Percentiles rank a stretch among this genome's conserved stretches.
These are phyloP conservation scores for Acleris cristana DNA, from an alignment of 2,888 invertebrate species.

Conservation along the genomic window DNA sequence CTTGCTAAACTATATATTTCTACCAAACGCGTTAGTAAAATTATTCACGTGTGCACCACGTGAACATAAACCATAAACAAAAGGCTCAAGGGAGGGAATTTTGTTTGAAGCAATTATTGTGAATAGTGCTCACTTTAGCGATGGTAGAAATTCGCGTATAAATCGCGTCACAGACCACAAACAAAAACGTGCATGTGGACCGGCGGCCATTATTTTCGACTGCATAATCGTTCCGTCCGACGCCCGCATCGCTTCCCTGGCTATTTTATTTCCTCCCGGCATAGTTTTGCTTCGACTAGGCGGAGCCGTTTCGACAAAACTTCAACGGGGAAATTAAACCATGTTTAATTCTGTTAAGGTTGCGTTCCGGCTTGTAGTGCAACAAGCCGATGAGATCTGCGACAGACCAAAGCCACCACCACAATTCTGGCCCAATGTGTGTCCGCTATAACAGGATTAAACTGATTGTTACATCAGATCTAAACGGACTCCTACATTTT, in stretches of 20 bases:
- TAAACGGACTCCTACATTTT: conserved; percentile 56
- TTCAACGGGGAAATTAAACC: conserved; percentile 79
- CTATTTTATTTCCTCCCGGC: conserved; percentile 82
- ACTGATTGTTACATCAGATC: conserved; percentile 77
- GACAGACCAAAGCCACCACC: conserved; percentile 80
- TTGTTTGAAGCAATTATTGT: conserved; percentile 81
- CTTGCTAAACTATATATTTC: too few species aligned
- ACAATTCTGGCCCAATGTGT: conserved; percentile 80
- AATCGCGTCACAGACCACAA: conserved; percentile 84
- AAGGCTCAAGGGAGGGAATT: conserved; percentile 70
- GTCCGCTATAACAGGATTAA: conserved; percentile 82
- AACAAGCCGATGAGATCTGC: conserved; percentile 70
- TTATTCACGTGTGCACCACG: conserved; percentile 29
- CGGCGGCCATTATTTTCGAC: conserved; percentile 83
- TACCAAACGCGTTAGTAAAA: too few species aligned
- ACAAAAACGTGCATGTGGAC: conserved; percentile 84
- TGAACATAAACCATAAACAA: conserved; percentile 54
- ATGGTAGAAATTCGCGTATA: conserved; percentile 82
- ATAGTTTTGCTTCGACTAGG: conserved; percentile 80
- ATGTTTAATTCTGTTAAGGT: conserved; percentile 82
- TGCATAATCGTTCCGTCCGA: conserved; percentile 84
- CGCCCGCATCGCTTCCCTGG: conserved; percentile 82
- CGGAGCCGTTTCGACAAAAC: conserved; percentile 70
- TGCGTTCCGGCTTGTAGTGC: conserved; percentile 75
- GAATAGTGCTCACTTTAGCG: conserved; percentile 81